phyloP scores from a whole-genome alignment of 2,113 vertebrate genomes.

The Triplophysa rosa region DNA sequence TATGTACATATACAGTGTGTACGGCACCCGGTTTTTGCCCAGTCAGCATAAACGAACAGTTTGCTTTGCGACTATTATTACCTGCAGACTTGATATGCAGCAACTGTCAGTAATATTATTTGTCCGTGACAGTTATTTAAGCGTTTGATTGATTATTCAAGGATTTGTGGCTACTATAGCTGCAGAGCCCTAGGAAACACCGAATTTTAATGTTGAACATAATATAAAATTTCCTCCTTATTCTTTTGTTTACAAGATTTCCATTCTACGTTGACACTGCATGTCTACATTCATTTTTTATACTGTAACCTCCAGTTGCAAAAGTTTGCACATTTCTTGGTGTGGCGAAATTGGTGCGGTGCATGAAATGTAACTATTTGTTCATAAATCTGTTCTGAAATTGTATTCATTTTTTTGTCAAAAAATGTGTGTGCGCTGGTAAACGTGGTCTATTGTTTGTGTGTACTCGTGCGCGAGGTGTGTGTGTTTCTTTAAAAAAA shows the following conservation, averaged over 20 bases:
- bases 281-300: not conserved
- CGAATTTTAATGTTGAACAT: slow-evolving; percentile 12
- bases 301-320: slow-evolving; percentile 1
- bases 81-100: slow-evolving; percentile 7
- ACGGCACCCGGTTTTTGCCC: not conserved
- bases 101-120: slow-evolving; percentile 25
- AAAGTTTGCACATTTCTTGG: slow-evolving; percentile 3
- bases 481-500: slow-evolving; percentile 50
- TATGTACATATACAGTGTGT: not conserved
- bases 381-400: slow-evolving; percentile 47
- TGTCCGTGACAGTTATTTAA: slow-evolving; percentile 29
- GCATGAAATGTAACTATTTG: slow-evolving; percentile 47
- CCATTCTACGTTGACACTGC: not conserved
- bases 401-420: slow-evolving; percentile 30
- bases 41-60: slow-evolving; percentile 19
- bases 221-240: not conserved
- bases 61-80: not conserved
- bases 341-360: not conserved
- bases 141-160: slow-evolving; percentile 30
- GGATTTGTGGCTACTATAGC: slow-evolving; percentile 5
- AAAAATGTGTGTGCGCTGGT: slow-evolving; percentile 37
- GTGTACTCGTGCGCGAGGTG: slow-evolving; percentile 13
- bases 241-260: slow-evolving; percentile 12
- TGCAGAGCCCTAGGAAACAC: slow-evolving; percentile 10
- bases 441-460: slow-evolving; percentile 5